Evolutionary conservation across 2,113 vertebrate genomes (phyloP).

Genomic region (Bolborhynchus lineola): DNA sequence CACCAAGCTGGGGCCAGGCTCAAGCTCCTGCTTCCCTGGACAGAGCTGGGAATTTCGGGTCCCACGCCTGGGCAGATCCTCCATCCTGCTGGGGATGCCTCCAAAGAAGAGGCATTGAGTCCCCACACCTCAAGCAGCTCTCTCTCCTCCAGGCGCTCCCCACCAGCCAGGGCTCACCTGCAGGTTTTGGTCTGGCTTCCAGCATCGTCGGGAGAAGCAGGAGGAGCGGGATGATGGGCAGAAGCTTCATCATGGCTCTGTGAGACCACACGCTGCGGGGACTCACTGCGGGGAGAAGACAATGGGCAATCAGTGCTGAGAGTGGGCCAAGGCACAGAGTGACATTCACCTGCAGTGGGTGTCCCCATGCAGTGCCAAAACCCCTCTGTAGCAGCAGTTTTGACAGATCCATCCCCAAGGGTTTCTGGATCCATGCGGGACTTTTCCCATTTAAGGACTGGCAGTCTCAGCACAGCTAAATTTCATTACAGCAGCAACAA

Average conservation of each 20-base stretch:
- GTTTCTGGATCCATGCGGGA: background rate
- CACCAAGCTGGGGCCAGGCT: background rate
- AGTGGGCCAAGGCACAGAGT: background rate
- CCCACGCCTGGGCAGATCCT: fast-evolving
- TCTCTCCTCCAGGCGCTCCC: background rate
- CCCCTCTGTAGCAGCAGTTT: background rate
- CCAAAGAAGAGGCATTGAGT: background rate
- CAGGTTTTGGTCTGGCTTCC: slow-evolving; percentile 65
- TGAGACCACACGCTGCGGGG: background rate
- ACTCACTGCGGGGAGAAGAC: background rate
- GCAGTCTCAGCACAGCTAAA: background rate
- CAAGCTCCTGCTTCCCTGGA: fast-evolving
- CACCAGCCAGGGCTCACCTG: slow-evolving; percentile 57
- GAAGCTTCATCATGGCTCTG: slow-evolving; percentile 64
- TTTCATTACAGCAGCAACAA: background rate
- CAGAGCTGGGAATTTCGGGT: fast-evolving
- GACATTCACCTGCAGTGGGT: background rate
- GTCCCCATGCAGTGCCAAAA: background rate
- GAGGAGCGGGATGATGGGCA: slow-evolving; percentile 48
- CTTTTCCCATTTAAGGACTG: background rate
- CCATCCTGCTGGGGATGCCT: background rate
- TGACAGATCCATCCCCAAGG: background rate
- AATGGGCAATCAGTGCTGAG: background rate
- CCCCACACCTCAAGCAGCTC: background rate
- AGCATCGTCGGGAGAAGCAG: slow-evolving; percentile 69